These are phyloP conservation scores for Apotomis betuletana DNA, from an alignment of 2,888 invertebrate genomes.

Conservation along the genomic window DNA sequence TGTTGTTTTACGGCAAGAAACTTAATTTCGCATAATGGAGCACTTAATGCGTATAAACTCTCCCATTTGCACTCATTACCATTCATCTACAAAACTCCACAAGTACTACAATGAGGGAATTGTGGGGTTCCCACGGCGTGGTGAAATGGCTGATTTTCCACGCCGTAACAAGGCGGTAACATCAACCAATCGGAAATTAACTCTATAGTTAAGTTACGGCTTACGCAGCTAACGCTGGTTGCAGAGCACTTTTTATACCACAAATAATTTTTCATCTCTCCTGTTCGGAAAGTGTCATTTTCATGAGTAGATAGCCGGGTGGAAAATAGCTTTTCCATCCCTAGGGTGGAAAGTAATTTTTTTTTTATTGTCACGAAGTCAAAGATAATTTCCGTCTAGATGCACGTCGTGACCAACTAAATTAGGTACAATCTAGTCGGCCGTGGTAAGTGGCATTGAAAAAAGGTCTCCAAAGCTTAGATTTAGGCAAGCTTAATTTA, in stretches of 20 bases:
- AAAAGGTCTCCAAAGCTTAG: too few species aligned
- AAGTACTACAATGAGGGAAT: conserved; percentile 22
- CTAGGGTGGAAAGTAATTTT: too few species aligned
- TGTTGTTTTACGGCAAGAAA: conserved; percentile 32
- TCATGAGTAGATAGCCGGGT: too few species aligned
- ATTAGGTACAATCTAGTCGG: too few species aligned
- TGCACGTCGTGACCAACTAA: too few species aligned
- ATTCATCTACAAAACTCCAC: conserved; percentile 32
- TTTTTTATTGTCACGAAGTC: too few species aligned
- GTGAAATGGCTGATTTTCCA: conserved; percentile 47
- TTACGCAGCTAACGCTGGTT: background rate
- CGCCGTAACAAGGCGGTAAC: conserved; percentile 26
- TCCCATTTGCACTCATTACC: conserved; percentile 37
- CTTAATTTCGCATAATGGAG: conserved; percentile 38
- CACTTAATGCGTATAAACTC: conserved; percentile 37
- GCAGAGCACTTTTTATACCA: background rate
- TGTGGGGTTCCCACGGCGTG: conserved; percentile 43
- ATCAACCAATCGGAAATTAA: conserved; percentile 23
- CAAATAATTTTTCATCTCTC: too few species aligned
- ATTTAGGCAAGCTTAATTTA: too few species aligned
- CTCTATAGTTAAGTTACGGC: background rate
- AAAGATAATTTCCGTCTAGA: too few species aligned
- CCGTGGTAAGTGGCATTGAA: too few species aligned
- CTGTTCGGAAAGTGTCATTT: too few species aligned
- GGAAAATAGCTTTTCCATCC: too few species aligned